These are phyloP conservation scores for Aphis craccivora DNA, from an alignment of 1,140 invertebrate genomes.

Conservation along the genomic window DNA sequence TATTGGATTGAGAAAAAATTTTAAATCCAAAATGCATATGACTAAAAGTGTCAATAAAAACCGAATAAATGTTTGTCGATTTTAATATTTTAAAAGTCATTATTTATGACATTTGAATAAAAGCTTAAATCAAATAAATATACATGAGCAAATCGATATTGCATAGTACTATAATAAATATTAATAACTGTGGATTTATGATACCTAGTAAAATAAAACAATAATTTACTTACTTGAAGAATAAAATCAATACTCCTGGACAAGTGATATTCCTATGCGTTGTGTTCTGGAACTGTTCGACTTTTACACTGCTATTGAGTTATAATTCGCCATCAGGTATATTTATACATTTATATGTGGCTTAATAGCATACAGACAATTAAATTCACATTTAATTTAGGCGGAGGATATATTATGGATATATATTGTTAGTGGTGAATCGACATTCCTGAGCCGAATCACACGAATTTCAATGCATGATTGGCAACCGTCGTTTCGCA, in stretches of 20 bases:
- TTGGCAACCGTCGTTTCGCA: background rate
- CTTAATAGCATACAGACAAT: background rate
- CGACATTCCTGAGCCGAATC: background rate
- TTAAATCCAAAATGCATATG: background rate
- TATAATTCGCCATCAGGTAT: background rate
- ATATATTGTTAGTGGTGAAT: background rate
- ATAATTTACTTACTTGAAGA: slow-evolving; percentile 9
- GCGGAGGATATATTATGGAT: background rate
- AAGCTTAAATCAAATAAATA: background rate
- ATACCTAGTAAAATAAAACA: background rate
- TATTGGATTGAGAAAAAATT: background rate
- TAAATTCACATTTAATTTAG: slow-evolving; percentile 47
- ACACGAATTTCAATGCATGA: background rate
- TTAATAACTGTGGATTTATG: background rate
- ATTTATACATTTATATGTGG: background rate
- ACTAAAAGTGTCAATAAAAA: background rate
- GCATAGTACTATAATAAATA: background rate
- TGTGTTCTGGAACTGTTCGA: background rate
- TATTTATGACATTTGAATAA: background rate
- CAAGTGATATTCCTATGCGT: background rate
- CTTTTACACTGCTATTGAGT: background rate
- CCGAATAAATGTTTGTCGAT: background rate
- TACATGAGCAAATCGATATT: background rate
- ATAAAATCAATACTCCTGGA: background rate
- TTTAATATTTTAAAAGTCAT: background rate